A percentile compares a stretch with the other conserved stretches of the same genome.
These are phyloP conservation scores for Thunnus thynnus DNA, from an alignment of 2,113 vertebrate genomes.

Conservation along the genomic window DNA sequence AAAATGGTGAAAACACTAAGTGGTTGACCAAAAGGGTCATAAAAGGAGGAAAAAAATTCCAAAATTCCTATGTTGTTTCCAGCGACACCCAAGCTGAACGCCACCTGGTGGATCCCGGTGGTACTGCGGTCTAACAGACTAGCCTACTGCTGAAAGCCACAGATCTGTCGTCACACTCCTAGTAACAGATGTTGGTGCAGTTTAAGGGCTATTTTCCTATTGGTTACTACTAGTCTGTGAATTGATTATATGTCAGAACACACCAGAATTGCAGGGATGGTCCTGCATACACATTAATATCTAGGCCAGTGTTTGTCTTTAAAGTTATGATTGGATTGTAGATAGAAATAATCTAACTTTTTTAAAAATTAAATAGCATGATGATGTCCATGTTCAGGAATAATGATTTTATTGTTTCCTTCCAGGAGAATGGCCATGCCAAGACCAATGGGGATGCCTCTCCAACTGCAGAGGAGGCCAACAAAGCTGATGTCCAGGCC, in stretches of 20 bases:
- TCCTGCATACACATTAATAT: background rate
- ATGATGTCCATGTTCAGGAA: conserved; percentile 14
- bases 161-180: conserved; percentile 81
- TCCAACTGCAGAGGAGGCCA: conserved; percentile 86
- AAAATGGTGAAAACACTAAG: background rate
- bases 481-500: conserved; percentile 89
- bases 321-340: background rate
- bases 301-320: background rate
- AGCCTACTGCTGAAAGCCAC: conserved; percentile 67
- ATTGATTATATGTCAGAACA: conserved; percentile 40
- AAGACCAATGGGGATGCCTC: conserved; percentile 89
- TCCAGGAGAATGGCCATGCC: conserved; percentile 92
- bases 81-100: conserved; percentile 14
- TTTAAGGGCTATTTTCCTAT: conserved; percentile 66
- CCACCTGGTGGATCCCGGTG: conserved; percentile 48
- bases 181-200: conserved; percentile 82
- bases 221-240: conserved; percentile 45
- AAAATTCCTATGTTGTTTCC: conserved; percentile 54
- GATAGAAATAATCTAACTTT: no score
- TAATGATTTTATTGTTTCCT: background rate
- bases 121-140: conserved; percentile 50
- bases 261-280: background rate
- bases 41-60: conserved; percentile 5
- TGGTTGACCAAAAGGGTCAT: background rate
- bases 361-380: no score